These are phyloP conservation scores for Drosophila sechellia DNA, from an alignment of 1,140 invertebrate genomes.

Conservation along the genomic window DNA sequence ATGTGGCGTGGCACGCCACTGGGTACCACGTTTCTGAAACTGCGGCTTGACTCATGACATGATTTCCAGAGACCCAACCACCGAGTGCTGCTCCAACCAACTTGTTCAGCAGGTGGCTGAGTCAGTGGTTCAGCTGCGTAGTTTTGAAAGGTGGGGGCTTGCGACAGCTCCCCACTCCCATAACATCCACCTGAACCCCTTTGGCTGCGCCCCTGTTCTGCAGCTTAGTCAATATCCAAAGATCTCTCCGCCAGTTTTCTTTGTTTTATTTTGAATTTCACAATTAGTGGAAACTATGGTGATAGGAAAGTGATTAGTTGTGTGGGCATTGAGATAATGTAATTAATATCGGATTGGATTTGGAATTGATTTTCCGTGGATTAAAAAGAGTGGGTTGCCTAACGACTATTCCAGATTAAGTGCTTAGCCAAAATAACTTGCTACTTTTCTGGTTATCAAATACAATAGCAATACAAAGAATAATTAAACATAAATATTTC, in stretches of 20 bases:
- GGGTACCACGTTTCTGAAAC: constrained; percentile 13
- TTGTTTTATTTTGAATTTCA: constrained; percentile 57
- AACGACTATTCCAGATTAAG: no score
- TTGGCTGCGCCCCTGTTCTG: constrained; percentile 3
- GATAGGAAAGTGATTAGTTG: constrained; percentile 47
- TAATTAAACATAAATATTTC: no score
- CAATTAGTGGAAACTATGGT: constrained; percentile 67
- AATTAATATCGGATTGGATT: constrained; percentile 20
- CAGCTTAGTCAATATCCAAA: constrained; percentile 23
- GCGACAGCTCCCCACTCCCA: constrained; percentile 15
- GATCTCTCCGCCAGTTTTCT: constrained; percentile 33
- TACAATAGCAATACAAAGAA: no score
- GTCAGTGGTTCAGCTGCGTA: constrained; percentile 45
- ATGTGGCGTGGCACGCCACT: not conserved
- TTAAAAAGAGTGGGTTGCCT: no score
- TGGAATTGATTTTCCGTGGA: not conserved
- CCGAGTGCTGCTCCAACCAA: constrained; percentile 39
- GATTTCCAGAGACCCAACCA: constrained; percentile 37
- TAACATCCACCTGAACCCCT: not conserved
- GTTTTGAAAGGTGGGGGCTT: not conserved
- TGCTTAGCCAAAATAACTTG: not conserved
- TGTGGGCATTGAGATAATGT: constrained; percentile 45
- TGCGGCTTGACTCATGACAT: constrained; percentile 47
- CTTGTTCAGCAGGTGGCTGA: constrained; percentile 61
- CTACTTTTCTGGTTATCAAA: not conserved